Conservation (phyloP, 2,888 invertebrate species). For the Netelia fuscicornis region DNA sequence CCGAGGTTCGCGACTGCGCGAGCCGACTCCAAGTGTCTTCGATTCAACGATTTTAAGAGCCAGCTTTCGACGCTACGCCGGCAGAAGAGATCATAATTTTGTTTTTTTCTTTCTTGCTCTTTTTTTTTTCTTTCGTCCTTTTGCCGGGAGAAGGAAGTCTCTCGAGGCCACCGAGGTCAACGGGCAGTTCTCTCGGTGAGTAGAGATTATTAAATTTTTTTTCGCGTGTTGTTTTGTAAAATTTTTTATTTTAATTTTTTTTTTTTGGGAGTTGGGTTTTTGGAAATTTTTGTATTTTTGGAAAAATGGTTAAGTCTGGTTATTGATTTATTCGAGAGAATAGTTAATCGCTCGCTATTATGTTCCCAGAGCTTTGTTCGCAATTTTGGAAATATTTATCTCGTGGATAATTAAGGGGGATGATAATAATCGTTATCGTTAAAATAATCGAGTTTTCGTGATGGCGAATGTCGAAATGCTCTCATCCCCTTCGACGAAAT, state of each 20-base stretch:
- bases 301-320: too few species aligned
- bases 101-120: neutral
- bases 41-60: slow-evolving; percentile 62
- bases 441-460: slow-evolving; percentile 49
- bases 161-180: slow-evolving; percentile 15
- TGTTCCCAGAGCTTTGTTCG: too few species aligned
- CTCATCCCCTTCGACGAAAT: slow-evolving; percentile 16
- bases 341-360: too few species aligned
- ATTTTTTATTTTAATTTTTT: too few species aligned
- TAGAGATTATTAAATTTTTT: neutral
- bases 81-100: slow-evolving; percentile 41
- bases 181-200: slow-evolving; percentile 25
- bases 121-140: neutral
- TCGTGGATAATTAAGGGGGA: neutral
- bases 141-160: slow-evolving; percentile 7
- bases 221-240: too few species aligned
- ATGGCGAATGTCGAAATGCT: slow-evolving; percentile 27
- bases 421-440: slow-evolving; percentile 12
- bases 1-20: slow-evolving; percentile 43
- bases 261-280: too few species aligned
- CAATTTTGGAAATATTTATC: too few species aligned
- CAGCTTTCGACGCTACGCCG: slow-evolving; percentile 27
- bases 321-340: too few species aligned
- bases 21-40: slow-evolving; percentile 32
- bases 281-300: too few species aligned